Percentiles rank a stretch among this genome's conserved stretches.
phyloP scores from a whole-genome alignment of 2,797 vertebrate genomes.

The Tachyglossus aculeatus region DNA sequence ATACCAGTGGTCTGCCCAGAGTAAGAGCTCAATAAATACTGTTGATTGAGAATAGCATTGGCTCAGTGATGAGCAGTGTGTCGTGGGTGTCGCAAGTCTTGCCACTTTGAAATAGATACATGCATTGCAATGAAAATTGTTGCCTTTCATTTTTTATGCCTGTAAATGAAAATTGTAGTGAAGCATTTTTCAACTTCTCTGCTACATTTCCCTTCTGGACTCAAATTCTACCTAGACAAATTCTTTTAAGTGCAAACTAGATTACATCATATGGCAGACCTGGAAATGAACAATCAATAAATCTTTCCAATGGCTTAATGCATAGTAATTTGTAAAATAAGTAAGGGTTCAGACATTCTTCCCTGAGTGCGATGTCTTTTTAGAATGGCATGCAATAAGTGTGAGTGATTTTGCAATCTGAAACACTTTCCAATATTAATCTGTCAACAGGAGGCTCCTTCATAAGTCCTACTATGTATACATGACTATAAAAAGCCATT shows the following conservation, averaged over 20 bases:
- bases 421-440: background rate
- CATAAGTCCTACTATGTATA: background rate
- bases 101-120: background rate
- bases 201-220: background rate
- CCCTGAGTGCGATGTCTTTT: background rate
- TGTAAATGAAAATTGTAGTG: conserved; percentile 4
- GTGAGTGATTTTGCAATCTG: background rate
- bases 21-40: too few relatives aligned
- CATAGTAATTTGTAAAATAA: background rate
- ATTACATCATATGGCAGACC: background rate
- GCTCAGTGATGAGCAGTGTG: background rate
- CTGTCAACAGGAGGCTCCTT: background rate
- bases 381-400: background rate
- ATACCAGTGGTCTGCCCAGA: too few relatives aligned
- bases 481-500: background rate
- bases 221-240: background rate
- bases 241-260: conserved; percentile 21
- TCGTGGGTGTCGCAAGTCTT: background rate
- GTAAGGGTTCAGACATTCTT: conserved; percentile 13
- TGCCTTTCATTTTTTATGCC: conserved; percentile 1
- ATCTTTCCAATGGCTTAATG: conserved; percentile 6
- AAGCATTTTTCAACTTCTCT: background rate
- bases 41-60: background rate
- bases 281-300: conserved; percentile 18
- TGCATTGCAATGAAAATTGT: background rate